Evolutionary conservation across 2,113 vertebrate genomes (phyloP), one percentile per base, ranked within the genome.

Genomic region (Istiophorus platypterus): DNA sequence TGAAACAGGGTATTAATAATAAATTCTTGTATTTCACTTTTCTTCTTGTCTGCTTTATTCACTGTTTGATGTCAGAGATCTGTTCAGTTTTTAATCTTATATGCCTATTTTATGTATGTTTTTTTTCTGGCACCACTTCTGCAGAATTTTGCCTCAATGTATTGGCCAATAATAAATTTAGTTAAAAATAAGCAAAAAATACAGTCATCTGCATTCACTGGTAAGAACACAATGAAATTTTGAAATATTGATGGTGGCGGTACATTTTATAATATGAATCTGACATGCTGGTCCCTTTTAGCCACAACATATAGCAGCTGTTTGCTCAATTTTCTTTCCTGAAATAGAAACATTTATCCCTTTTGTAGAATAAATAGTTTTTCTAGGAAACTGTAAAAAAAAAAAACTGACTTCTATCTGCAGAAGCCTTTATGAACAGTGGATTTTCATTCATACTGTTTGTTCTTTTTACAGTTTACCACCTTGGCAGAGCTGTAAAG

Each of bases 171-270:
- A 27, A 59, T 58, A 31, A 20, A 52, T 61, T 20, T 41, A 51
- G 39, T 11, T 8, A 69, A 75, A 34, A 52, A 49, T 29, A 62
- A n/a, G 20, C 15, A 63, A 64, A 85, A 73, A 17, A 80, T 31
- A 41, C 56, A 31, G 15, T 66, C 69, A 78, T 82, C 73, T 80
- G 72, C 56, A 80, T 85, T 73, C 17, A 68, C 41, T 68, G 49
- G n/a, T 24, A 9, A 54, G 47, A 74, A 45, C 34, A 6, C 31
- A 72, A 5, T 75, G 20, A 73, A 63, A 74, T 59, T 14, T 42
- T 26, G 49, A 68, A 62, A 52, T 47, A 24, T 76, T 79, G 68
- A 85, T 70, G 76, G 58, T 24, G 37, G 57, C 42, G 70, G 27
- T 1, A 13, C 10, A 71, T 37, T 79, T 78, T 78, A 72, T 12